Evolutionary conservation across 2,113 vertebrate genomes (phyloP).

Genomic region (Scortum barcoo): DNA sequence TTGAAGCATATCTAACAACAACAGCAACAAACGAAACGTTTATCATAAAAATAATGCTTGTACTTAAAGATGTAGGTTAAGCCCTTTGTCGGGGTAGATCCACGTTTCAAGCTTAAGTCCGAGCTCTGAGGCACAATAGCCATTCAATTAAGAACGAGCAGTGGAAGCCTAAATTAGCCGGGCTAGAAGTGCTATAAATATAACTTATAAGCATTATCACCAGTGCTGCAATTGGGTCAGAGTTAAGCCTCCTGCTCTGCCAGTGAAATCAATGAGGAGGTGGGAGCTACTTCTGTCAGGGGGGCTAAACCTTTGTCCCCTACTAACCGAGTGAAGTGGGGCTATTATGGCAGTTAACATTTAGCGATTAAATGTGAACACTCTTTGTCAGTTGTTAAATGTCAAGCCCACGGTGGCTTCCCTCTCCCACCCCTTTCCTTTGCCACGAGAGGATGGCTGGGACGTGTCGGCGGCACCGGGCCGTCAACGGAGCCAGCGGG

Average conservation of each 20-base stretch:
- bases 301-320: constrained; percentile 56
- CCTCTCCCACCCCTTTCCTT: constrained; percentile 15
- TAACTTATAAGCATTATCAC: constrained; percentile 49
- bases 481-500: constrained; percentile 64
- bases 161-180: constrained; percentile 53
- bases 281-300: constrained; percentile 45
- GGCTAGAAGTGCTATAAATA: constrained; percentile 57
- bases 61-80: constrained; percentile 12
- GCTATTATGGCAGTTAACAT: constrained; percentile 82
- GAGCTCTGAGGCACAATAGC: constrained; percentile 27
- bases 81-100: constrained; percentile 24
- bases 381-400: constrained; percentile 84
- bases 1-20: neutral
- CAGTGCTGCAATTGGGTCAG: constrained; percentile 64
- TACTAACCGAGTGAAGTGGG: constrained; percentile 59
- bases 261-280: constrained; percentile 53
- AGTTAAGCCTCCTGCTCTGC: constrained; percentile 60
- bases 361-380: constrained; percentile 83
- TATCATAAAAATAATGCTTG: constrained; percentile 2
- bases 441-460: constrained; percentile 16
- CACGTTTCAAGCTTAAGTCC: constrained; percentile 2
- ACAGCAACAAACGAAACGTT: neutral
- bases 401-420: constrained; percentile 75
- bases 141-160: constrained; percentile 34
- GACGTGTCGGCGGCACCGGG: constrained; percentile 27